Base-by-base conservation (phyloP, 2,888 invertebrate species). In the Drosophila macrothrix region DNA sequence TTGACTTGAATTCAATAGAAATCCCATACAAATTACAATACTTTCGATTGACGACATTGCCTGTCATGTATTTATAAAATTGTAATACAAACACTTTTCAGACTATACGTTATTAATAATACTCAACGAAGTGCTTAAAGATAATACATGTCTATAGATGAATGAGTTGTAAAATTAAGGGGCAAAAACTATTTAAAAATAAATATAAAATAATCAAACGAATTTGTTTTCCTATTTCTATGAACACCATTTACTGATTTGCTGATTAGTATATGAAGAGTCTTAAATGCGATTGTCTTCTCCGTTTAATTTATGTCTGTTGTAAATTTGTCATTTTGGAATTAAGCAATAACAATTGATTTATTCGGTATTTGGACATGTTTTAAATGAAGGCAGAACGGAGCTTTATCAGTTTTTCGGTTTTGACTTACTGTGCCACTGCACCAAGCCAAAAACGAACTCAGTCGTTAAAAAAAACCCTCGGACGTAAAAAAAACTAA, bases 11-110 rank as follows among this genome's bases (percentile, higher is more conserved):
- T 68, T 73, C 72, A 65, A 55, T 67, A 50, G 59, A 60, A 82
- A 84, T 84, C 84, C 82, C 72, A 71, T 49, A 58, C 71, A 73
- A 87, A 82, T 87, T 84, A 87, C 60, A 60, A 58, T 28, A 22
- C 46, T 39, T 60, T 35, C 35, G 54, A 25, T 73, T 60, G 67
- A 62, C 76, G 76, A 72, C 63, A 56, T 35, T 14, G 35, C 35
- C 4, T 35, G 62, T 63, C 33, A 63, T 67, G 31, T 58, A 43
- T 49, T 56, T 43, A 37, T 39, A 60, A 9, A 53, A 39, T 22
- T 41, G 6, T 19, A n/a, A 33, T 59, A 19, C 19, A 31, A 46
- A 63, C 7, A 25, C 28, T 31, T 28, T 28, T 4, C 1, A 1
- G 16, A 10, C 25, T 14, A n/a, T n/a, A 29, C 28, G n/a, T 49